phyloP scores from a whole-genome alignment of 1,140 invertebrate genomes.

The Oryctes rhinoceros region DNA sequence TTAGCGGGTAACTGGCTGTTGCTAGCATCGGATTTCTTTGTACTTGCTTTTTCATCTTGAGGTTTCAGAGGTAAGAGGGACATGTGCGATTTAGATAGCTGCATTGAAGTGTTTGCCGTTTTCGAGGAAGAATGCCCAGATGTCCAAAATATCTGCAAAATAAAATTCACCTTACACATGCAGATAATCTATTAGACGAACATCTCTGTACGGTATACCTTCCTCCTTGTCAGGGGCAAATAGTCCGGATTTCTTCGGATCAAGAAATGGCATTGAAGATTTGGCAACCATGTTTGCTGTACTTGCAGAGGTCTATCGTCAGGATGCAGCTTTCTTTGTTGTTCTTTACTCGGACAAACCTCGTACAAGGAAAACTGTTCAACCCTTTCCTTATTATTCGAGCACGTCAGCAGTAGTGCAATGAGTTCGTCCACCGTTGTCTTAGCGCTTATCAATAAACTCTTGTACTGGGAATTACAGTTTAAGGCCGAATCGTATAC shows the following conservation, averaged over 20 bases:
- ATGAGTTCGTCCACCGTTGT: constrained; percentile 91
- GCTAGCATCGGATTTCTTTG: constrained; percentile 48
- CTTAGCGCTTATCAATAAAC: constrained; percentile 85
- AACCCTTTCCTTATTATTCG: constrained; percentile 81
- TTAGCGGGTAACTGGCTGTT: constrained; percentile 59
- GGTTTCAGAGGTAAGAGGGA: constrained; percentile 50
- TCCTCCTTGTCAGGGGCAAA: constrained; percentile 69
- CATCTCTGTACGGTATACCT: constrained; percentile 58
- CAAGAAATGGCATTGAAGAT: constrained; percentile 76
- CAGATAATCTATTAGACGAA: neutral
- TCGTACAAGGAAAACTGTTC: constrained; percentile 90
- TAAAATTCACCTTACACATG: neutral
- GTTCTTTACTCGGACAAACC: constrained; percentile 76
- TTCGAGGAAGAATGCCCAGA: constrained; percentile 48
- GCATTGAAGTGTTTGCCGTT: constrained; percentile 44
- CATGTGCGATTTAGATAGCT: constrained; percentile 53
- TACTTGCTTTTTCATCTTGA: constrained; percentile 51
- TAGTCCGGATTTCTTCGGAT: constrained; percentile 81
- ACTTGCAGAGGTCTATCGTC: constrained; percentile 86
- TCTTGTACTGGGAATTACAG: constrained; percentile 92
- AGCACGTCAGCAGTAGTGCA: constrained; percentile 84
- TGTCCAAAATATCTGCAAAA: constrained; percentile 58
- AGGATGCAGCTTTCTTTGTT: constrained; percentile 85
- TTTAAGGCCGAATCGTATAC: constrained; percentile 90
- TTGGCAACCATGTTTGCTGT: constrained; percentile 77